Percentiles rank a stretch among this genome's conserved stretches.
Conservation (phyloP, 1,140 invertebrate species). For the Apocrypta bakeri region DNA sequence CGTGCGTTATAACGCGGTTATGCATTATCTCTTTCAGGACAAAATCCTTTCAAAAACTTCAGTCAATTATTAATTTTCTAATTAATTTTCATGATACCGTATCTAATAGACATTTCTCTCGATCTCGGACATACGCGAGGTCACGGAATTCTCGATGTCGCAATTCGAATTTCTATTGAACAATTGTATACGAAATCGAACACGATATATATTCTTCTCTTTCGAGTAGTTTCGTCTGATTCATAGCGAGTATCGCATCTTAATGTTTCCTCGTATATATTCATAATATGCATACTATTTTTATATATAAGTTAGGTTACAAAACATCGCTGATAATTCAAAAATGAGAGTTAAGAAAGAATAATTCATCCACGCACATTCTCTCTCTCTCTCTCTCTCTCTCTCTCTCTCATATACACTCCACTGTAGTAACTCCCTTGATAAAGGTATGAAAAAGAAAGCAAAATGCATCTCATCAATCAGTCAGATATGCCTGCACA, state of each 20-base stretch:
- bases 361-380: no score
- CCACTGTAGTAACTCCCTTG: no score
- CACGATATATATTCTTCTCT: background rate
- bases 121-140: background rate
- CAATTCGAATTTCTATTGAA: background rate
- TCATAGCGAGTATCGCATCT: background rate
- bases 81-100: background rate
- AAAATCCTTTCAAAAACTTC: background rate
- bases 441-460: conserved; percentile 11
- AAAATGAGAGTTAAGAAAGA: no score
- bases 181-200: background rate
- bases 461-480: conserved; percentile 2
- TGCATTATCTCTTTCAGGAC: conserved; percentile 23
- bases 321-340: no score
- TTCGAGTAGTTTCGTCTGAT: background rate
- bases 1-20: conserved; percentile 10
- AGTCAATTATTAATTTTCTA: conserved; percentile 20
- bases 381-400: no score
- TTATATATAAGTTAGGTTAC: no score
- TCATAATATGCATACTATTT: no score
- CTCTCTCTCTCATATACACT: no score
- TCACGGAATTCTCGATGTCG: background rate
- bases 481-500: background rate
- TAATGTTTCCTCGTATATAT: background rate
- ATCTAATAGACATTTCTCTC: background rate